Evolutionary conservation across 1,140 invertebrate species (phyloP), one percentile per base, ranked within the genome.

Genomic region (Leptopilina clavipes): DNA sequence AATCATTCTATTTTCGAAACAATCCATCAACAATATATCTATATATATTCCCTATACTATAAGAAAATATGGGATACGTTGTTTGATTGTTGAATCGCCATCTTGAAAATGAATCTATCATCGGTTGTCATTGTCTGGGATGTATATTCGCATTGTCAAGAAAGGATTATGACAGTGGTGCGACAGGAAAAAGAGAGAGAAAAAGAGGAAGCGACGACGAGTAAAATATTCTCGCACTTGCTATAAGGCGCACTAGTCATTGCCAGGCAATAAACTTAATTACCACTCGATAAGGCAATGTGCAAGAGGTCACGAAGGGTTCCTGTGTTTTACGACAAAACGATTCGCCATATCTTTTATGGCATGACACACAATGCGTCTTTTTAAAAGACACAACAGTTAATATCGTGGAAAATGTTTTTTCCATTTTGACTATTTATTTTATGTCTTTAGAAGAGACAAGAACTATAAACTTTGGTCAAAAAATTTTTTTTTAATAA

Each of bases 221-320:
- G 25, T 40, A 65, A 22, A 25, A 65, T 65, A 65, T 65, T 65
- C 22, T 37, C 56, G 56, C 56, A 31, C 59, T 74, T 71, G 43
- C n/a, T 44, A 76, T 54, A 74, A 78, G 65, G 70, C 52, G 73
- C 25, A n/a, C 76, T 76, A 83, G 81, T 81, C 76, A 77, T 79
- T 52, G 48, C 45, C 45, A 73, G 75, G 81, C 78, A 81, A 84
- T 84, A 82, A 84, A 84, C 79, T 84, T 84, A 84, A 84, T 84
- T 84, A 84, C 78, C 74, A 48, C 74, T 80, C 76, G 75, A 84
- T 84, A 83, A 73, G 40, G 59, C 73, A 73, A 73, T 44, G 72
- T 72, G 25, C 76, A 76, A 44, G 7, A 71, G 56, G 71, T 45
- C 59, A 65, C 70, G 78, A 81, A 79, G 77, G 78, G 77, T 73